Evolutionary conservation across 2,113 vertebrate species (phyloP), one percentile per base, ranked within the genome.

Genomic region (Sapayoa aenigma): DNA sequence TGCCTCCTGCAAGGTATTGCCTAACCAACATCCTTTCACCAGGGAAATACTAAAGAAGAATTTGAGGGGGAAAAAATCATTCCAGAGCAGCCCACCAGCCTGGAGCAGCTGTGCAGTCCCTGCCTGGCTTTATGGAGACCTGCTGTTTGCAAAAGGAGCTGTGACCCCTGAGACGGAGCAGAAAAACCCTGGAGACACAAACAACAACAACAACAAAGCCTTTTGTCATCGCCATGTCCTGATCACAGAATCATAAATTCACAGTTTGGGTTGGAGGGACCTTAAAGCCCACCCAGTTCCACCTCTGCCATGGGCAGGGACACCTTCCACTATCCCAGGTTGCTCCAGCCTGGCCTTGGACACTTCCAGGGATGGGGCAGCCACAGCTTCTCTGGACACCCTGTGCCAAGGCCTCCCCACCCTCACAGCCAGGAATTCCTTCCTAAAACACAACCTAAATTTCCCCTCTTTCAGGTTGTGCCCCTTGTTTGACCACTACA

Each of bases 21-120:
- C 81, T 58, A 87, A 86, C 37, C 16, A 85, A 90, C 1, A 18
- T 85, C 66, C 56, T 85, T 93, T 73, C 94, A 91, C 42, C 71
- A 80, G 81, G 78, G 75, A 83, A 80, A 85, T 77, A 85, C 66
- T 72, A 94, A 82, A 46, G 49, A 87, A 75, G 73, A 87, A 76
- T 73, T 50, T 27, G 31, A 47, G 18, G 35, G 16, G 3, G 0
- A 5, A 33, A 6, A 24, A 65, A 42, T 28, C 65, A 68, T 63
- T 71, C 35, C 49, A 81, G 31, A 68, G 49, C 52, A 92, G 84
- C 66, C 77, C 91, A 95, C 84, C 81, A 91, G 74, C 81, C 68
- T 0, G 0, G 58, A 93, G 87, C 77, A 95, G 84, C 87, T 85
- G 77, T 58, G 63, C 31, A 72, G 46, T 65, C n/a, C 42, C 49